phyloP scores from a whole-genome alignment of 2,113 vertebrate genomes.

The Pedetes capensis region DNA sequence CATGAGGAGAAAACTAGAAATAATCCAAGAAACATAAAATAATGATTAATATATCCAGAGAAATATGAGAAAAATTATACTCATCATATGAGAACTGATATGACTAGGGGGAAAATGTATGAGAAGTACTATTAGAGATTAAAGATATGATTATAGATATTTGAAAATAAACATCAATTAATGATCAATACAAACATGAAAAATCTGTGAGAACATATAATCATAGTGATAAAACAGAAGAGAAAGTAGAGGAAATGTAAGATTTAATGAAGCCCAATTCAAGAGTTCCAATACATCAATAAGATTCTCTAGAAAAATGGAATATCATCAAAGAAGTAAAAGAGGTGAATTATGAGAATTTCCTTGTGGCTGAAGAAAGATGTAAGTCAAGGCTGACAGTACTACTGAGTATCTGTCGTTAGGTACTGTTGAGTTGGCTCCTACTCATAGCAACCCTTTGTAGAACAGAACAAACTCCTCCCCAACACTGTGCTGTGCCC shows the following conservation, averaged over 20 bases:
- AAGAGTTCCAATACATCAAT: background rate
- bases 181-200: background rate
- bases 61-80: background rate
- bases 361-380: background rate
- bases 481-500: too few relatives aligned
- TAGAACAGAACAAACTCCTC: too few relatives aligned
- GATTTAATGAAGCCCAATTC: background rate
- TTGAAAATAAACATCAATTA: background rate
- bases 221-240: background rate
- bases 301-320: background rate
- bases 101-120: background rate
- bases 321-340: background rate
- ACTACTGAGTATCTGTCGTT: background rate
- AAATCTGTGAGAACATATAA: background rate
- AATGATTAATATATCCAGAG: background rate
- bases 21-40: background rate
- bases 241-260: background rate
- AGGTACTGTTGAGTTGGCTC: too few relatives aligned
- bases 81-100: background rate
- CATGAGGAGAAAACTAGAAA: background rate
- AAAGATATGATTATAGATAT: background rate
- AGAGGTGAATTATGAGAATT: background rate
- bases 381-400: background rate
- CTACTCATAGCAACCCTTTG: too few relatives aligned
- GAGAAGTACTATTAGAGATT: background rate